Evolutionary conservation across 1,140 invertebrate genomes (phyloP), one percentile per base, ranked within the genome.

Genomic region (Drosophila carrolli): DNA sequence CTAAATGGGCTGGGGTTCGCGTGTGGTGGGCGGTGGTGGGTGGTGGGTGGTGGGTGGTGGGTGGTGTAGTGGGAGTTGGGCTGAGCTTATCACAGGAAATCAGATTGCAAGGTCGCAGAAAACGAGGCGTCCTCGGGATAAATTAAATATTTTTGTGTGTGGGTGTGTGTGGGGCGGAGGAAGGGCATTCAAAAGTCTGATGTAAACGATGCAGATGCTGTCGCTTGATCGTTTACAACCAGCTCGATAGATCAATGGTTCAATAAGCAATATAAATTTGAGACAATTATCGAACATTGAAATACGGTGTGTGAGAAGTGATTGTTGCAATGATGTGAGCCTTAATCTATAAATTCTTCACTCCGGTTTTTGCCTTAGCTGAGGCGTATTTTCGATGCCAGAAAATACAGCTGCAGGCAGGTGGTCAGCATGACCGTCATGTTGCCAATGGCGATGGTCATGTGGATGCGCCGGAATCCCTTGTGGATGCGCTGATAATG

Each of bases 371-470:
- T 74, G 84, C 76, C 84, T 57, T 91, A 91, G 75, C 90, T 85
- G 70, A 92, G 81, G 60, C 76, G 84, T 86, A 95, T 92, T 93
- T 95, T 95, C 78, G 93, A 94, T 44, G 95, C 94, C 70, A 96
- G 92, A 90, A 96, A 96, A 92, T 95, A 93, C 37, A 96, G 92
- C 82, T 96, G 96, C 53, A 96, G 91, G 16, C 94, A 94, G 9
- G 95, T 96, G 78, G 95, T 96, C 7, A 93, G 93, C 93, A 96
- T 94, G 0, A 95, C 93, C 5, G 95, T 80, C 73, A 96, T 94
- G 79, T 96, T 96, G n/a, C 95, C 95, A 57, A 96, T 94, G 1
- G 96, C 96, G 60, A 96, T 94, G 44, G 91, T 93, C 75, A 95
- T 94, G 74, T 96, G 96, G 0, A 94, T 92, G 41, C 93, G 93